Evolutionary conservation across 2,888 invertebrate genomes (phyloP).

Genomic region (Drosophila flavopinicola): DNA sequence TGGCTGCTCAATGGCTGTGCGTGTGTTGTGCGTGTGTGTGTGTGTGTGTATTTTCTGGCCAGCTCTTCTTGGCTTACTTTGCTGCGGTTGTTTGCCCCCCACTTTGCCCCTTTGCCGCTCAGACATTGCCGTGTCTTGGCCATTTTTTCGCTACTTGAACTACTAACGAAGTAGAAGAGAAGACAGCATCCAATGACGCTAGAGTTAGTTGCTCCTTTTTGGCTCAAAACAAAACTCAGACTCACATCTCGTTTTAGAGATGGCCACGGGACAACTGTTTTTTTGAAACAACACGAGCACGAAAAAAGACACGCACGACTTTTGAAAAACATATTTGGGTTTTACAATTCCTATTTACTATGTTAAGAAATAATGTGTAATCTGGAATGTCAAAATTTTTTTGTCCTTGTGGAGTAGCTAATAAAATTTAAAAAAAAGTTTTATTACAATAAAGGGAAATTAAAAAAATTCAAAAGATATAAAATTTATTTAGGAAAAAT

Average conservation of each 20-base stretch:
- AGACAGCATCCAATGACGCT: slow-evolving; percentile 26
- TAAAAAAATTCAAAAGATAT: too few relatives aligned
- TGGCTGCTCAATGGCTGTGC: slow-evolving; percentile 31
- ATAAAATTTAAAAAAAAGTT: too few relatives aligned
- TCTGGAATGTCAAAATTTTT: too few relatives aligned
- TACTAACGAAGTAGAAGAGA: slow-evolving; percentile 77
- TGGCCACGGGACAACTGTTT: neutral
- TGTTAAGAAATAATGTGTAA: too few relatives aligned
- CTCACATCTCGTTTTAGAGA: slow-evolving; percentile 20
- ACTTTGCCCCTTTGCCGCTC: slow-evolving; percentile 1
- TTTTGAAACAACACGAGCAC: neutral
- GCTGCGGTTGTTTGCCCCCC: slow-evolving; percentile 72
- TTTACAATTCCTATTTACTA: too few relatives aligned
- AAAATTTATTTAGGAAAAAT: too few relatives aligned
- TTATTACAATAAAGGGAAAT: too few relatives aligned
- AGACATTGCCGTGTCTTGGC: slow-evolving; percentile 48
- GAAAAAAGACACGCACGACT: too few relatives aligned
- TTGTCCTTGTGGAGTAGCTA: too few relatives aligned
- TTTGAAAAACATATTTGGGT: too few relatives aligned
- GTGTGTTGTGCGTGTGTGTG: slow-evolving; percentile 6
- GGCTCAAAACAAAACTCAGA: slow-evolving; percentile 4
- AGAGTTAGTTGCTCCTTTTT: slow-evolving; percentile 48
- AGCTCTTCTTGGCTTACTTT: slow-evolving; percentile 65
- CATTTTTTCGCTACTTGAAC: slow-evolving; percentile 79
- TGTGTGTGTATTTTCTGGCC: slow-evolving; percentile 1